These are phyloP conservation scores for Leptinotarsa rubiginosa DNA, from an alignment of 2,888 invertebrate genomes.

Conservation along the genomic window DNA sequence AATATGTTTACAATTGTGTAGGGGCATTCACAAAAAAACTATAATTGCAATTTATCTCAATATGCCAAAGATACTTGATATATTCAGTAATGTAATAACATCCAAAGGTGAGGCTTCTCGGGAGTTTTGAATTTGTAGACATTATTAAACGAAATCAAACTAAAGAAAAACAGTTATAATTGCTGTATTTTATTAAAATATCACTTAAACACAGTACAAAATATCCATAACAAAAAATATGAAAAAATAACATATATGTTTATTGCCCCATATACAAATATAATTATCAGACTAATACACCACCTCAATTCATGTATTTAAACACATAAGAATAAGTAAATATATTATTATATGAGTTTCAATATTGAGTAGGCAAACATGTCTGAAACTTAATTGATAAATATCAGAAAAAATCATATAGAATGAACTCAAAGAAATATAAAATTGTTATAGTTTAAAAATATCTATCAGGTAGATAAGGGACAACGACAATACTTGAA, in stretches of 20 bases:
- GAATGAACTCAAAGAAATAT: too few relatives aligned
- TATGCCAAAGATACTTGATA: too few relatives aligned
- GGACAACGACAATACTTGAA: background rate
- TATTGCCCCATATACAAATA: constrained; percentile 1
- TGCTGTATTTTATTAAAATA: constrained; percentile 13
- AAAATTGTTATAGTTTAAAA: background rate
- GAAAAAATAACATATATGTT: background rate
- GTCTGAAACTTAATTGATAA: background rate
- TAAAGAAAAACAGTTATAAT: background rate
- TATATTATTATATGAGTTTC: too few relatives aligned
- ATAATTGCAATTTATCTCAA: too few relatives aligned
- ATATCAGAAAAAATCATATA: too few relatives aligned
- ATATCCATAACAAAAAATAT: constrained; percentile 17
- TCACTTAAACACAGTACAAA: constrained; percentile 7
- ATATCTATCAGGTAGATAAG: background rate
- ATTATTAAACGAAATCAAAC: background rate
- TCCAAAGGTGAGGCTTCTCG: too few relatives aligned
- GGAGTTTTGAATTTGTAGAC: background rate
- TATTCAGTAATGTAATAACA: too few relatives aligned
- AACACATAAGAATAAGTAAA: background rate
- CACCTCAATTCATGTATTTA: background rate
- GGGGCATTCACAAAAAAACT: too few relatives aligned
- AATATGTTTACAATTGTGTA: too few relatives aligned
- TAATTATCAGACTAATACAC: background rate
- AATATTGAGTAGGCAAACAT: background rate